Base-by-base conservation (phyloP, 2,797 vertebrate genomes). In the Danionella dracula region DNA sequence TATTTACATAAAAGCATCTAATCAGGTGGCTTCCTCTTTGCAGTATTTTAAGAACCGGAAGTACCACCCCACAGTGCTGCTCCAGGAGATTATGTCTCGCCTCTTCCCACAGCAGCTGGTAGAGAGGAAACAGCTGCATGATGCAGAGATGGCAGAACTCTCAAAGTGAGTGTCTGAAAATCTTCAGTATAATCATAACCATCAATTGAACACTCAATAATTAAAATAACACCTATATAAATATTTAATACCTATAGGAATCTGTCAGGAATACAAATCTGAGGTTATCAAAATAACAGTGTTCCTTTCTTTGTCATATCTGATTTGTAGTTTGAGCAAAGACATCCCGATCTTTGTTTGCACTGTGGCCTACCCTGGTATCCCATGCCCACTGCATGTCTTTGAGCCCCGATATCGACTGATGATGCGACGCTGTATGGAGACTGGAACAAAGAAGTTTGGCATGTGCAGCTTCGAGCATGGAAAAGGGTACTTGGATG, bases 361-460 rank as follows among this genome's bases (percentile, higher is more conserved):
- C 85, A 93, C 92, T 0, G 88, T 95, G 89, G 91, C 93, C 2
- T 95, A 92, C 78, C 94, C 93, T 0, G 91, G 91, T 11, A 78
- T 94, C 0, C 66, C 90, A n/a, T 96, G 93, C 71, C 93, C 92
- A 0, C 86, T 96, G 73, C 94, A 96, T 7, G 81, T 96, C 68
- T 96, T 96, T 0, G 94, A 96, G 78, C 94, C 94, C 1, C 92
- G 92, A 1, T 96, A 96, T 66, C 91, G 93, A 27, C 88, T 96
- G 49, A 96, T 96, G 94, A 93, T 95, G 87, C 92, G 94, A 0
- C 88, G 92, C 31, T 96, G 93, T 82, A 92, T 93, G 86, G 94
- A 96, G 74, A 94, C 90, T 0, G 93, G 94, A 73, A 93, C 93
- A 2, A 93, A 89, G 82, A 92, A 83, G 80, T 96, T 96, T 23